These are phyloP conservation scores for Paedocypris micromegethes DNA, from an alignment of 2,797 vertebrate genomes.

Conservation along the genomic window DNA sequence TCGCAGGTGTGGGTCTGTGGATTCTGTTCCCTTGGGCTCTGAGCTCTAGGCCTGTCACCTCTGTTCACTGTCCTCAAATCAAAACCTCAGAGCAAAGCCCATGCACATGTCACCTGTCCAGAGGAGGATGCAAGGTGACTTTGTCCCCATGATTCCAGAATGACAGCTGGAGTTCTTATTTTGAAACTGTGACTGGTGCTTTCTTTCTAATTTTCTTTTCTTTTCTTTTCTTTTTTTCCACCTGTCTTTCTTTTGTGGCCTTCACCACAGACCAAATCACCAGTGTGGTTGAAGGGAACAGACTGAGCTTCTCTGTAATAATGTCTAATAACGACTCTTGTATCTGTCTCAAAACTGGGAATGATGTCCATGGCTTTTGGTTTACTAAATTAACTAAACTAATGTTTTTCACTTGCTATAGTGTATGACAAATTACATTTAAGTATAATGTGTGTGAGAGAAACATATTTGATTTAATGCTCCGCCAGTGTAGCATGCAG, in stretches of 20 bases:
- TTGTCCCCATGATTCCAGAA: conserved; percentile 63
- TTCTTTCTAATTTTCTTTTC: not conserved
- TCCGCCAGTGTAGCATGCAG: too few species aligned
- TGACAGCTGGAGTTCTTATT: conserved; percentile 63
- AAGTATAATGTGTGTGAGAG: too few species aligned
- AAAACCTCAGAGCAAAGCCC: conserved; percentile 44
- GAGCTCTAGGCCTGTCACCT: conserved; percentile 69
- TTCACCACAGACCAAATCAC: not conserved
- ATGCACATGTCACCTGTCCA: conserved; percentile 67
- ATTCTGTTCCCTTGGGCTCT: conserved; percentile 60
- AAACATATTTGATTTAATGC: too few species aligned
- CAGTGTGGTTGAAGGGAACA: conserved; percentile 15
- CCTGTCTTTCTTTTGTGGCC: not conserved
- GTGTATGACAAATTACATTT: too few species aligned
- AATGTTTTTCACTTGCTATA: conserved; percentile 42
- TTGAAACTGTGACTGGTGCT: conserved; percentile 2
- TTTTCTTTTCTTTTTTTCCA: too few species aligned
- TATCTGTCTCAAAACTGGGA: conserved; percentile 50
- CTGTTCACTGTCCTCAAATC: conserved; percentile 58
- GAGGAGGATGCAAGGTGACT: conserved; percentile 69
- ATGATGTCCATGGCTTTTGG: conserved; percentile 48
- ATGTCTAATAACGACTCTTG: conserved; percentile 39
- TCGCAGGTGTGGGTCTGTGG: conserved; percentile 57
- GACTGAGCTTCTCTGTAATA: conserved; percentile 43
- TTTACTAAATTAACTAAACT: conserved; percentile 50